phyloP scores from a whole-genome alignment of 2,888 invertebrate genomes.

The Phyllotreta cruciferae region DNA sequence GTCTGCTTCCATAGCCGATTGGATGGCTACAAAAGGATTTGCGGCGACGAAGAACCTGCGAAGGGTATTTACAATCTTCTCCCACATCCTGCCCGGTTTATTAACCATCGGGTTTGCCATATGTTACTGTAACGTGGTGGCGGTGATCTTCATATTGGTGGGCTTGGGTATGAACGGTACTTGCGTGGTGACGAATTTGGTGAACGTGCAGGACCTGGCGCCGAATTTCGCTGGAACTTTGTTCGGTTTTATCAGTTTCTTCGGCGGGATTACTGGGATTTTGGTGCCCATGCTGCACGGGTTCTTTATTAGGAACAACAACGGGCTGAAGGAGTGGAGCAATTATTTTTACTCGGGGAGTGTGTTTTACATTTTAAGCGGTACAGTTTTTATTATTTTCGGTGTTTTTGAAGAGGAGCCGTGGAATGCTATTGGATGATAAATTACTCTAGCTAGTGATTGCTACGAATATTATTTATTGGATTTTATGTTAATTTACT shows the following conservation, averaged over 20 bases:
- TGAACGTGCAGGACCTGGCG: not conserved
- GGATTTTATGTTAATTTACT: no score
- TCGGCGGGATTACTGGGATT: not conserved
- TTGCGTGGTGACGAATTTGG: not conserved
- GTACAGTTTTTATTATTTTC: not conserved
- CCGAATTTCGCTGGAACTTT: constrained; percentile 1
- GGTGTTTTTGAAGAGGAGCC: no score
- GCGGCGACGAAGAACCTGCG: no score
- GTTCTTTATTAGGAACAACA: not conserved
- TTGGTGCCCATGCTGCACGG: not conserved
- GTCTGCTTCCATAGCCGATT: not conserved
- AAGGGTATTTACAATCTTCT: not conserved
- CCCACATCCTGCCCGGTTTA: not conserved
- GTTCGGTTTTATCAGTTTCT: constrained; percentile 3
- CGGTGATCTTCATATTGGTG: not conserved
- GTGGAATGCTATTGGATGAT: no score
- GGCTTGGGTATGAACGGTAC: not conserved
- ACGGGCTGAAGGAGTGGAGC: not conserved
- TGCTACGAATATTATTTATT: no score
- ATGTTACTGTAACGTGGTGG: not conserved
- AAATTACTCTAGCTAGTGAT: no score
- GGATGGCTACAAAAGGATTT: no score
- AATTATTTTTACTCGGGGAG: not conserved
- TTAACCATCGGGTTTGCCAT: not conserved
- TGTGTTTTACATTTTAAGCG: not conserved